Evolutionary conservation across 2,113 vertebrate genomes (phyloP).

Genomic region (Dicerorhinus sumatrensis): DNA sequence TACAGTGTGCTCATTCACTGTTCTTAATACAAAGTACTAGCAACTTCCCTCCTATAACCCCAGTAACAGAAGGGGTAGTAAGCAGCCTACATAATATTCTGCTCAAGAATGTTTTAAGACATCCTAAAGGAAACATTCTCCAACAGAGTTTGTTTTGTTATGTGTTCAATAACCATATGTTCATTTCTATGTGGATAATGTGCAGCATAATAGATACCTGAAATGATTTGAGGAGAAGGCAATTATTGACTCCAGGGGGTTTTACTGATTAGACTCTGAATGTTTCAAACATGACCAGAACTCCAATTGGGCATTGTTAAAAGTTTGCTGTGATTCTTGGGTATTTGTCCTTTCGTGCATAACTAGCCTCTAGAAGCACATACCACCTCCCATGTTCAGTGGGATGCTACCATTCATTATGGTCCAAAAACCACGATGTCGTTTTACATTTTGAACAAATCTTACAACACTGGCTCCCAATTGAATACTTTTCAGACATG

Average conservation of each 20-base stretch:
- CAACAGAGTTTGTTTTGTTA: conserved; percentile 42
- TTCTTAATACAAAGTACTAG: neutral
- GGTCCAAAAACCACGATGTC: conserved; percentile 60
- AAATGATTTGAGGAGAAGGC: conserved; percentile 54
- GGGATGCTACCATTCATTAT: conserved; percentile 37
- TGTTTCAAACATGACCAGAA: conserved; percentile 72
- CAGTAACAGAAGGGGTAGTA: neutral
- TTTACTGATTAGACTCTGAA: conserved; percentile 73
- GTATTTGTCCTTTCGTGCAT: conserved; percentile 62
- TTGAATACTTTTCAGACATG: conserved; percentile 30
- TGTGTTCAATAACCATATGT: conserved; percentile 66
- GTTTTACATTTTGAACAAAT: conserved; percentile 66
- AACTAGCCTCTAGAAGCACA: conserved; percentile 43
- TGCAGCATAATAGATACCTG: conserved; percentile 67
- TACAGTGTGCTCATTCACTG: neutral
- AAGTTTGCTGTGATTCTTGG: conserved; percentile 60
- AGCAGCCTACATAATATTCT: conserved; percentile 30
- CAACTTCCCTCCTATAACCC: neutral
- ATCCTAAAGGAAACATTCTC: conserved; percentile 72
- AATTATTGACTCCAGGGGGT: conserved; percentile 58
- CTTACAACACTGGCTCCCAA: conserved; percentile 30
- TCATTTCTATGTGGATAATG: conserved; percentile 55
- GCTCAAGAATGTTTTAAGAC: conserved; percentile 55
- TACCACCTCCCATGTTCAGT: neutral
- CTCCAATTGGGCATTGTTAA: conserved; percentile 57